Conservation (phyloP, 2,888 invertebrate species). For the Pteria penguin region DNA sequence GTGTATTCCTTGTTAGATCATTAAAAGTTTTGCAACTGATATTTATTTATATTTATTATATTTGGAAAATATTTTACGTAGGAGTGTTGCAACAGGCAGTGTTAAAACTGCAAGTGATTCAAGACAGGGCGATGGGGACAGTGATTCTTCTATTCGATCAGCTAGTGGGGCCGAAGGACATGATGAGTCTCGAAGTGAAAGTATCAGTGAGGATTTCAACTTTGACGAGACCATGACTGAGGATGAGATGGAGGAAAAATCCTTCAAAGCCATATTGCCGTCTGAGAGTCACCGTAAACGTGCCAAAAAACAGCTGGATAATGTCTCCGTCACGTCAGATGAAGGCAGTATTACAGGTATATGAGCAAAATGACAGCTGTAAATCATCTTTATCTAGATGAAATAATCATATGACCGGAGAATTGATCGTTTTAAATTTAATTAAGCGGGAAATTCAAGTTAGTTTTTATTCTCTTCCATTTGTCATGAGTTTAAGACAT, state of each 20-base stretch:
- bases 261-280: slow-evolving; percentile 74
- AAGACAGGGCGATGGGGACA: slow-evolving; percentile 38
- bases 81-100: background rate
- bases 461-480: no score
- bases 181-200: slow-evolving; percentile 54
- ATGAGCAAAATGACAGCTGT: no score
- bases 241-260: slow-evolving; percentile 73
- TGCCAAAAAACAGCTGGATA: slow-evolving; percentile 63
- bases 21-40: no score
- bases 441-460: no score
- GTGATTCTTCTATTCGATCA: slow-evolving; percentile 58
- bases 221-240: slow-evolving; percentile 77
- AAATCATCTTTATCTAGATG: no score
- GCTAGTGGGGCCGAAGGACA: slow-evolving; percentile 59
- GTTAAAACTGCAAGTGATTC: slow-evolving; percentile 58
- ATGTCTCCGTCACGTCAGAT: slow-evolving; percentile 63
- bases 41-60: no score
- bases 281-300: slow-evolving; percentile 76
- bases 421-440: no score
- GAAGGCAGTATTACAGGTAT: slow-evolving; percentile 56
- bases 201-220: slow-evolving; percentile 50
- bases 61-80: no score
- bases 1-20: no score
- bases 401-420: no score
- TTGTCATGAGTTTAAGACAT: no score